A percentile compares a stretch with the other conserved stretches of the same genome.
These are phyloP conservation scores for Rhinopomastus cyanomelas DNA, from an alignment of 2,113 vertebrate species.

Conservation along the genomic window DNA sequence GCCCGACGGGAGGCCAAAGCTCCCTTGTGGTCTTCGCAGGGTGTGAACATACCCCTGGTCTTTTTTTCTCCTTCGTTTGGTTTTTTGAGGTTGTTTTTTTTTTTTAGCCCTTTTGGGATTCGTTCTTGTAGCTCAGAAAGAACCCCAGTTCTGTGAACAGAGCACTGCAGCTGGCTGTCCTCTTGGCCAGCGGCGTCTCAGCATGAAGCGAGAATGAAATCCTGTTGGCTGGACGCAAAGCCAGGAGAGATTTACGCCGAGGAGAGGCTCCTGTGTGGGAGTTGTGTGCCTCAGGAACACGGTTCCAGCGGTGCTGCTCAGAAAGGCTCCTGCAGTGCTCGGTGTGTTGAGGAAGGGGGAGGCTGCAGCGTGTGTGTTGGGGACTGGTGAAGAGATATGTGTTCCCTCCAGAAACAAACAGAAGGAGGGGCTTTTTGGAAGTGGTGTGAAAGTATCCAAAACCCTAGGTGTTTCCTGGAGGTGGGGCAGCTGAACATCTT, in stretches of 20 bases:
- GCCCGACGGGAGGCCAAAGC: not conserved
- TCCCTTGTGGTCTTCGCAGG: not conserved
- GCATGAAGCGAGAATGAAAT: not conserved
- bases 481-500: not conserved
- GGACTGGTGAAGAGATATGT: not conserved
- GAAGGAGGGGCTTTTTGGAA: not conserved
- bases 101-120: not conserved
- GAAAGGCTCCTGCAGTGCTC: not conserved
- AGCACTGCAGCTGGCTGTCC: not conserved
- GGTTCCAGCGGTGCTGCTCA: not conserved
- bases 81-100: not conserved
- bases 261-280: not conserved
- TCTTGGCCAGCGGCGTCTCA: not conserved
- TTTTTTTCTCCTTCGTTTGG: too few relatives aligned
- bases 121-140: not conserved
- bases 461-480: not conserved
- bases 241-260: not conserved
- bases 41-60: not conserved
- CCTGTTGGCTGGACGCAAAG: not conserved
- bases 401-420: not conserved
- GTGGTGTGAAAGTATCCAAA: not conserved
- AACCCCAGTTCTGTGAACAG: not conserved
- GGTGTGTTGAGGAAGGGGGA: not conserved
- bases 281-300: not conserved
- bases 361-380: not conserved